Evolutionary conservation across 2,797 vertebrate species (phyloP).

Genomic region (Halcyon smyrnensis): DNA sequence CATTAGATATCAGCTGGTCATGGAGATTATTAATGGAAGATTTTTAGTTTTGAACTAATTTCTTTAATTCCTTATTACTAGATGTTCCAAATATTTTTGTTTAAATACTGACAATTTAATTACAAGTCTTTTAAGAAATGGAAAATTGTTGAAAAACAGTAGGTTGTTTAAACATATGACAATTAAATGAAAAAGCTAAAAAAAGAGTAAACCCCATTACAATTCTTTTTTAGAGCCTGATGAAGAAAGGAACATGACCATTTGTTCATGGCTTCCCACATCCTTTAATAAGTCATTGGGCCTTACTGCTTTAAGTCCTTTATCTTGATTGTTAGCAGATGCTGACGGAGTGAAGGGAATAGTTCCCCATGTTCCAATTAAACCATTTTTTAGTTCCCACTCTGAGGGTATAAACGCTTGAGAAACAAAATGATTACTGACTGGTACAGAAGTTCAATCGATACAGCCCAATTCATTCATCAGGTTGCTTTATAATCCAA

Average conservation of each 20-base stretch:
- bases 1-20: neutral
- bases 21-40: neutral
- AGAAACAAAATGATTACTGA: conserved; percentile 71
- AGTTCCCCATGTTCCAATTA: conserved; percentile 68
- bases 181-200: neutral
- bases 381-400: conserved; percentile 70
- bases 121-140: neutral
- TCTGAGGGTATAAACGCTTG: conserved; percentile 39
- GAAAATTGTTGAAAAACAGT: neutral
- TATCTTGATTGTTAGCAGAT: conserved; percentile 50
- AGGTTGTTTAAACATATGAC: neutral
- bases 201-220: neutral
- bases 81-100: neutral
- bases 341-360: conserved; percentile 59
- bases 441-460: conserved; percentile 50
- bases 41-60: neutral
- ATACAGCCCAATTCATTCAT: conserved; percentile 65
- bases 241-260: neutral
- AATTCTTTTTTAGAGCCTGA: neutral
- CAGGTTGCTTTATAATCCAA: conserved; percentile 39
- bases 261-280: neutral
- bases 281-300: neutral
- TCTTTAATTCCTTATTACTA: neutral
- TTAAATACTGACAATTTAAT: neutral
- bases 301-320: conserved; percentile 16